Evolutionary conservation across 2,797 vertebrate species (phyloP), one percentile per base, ranked within the genome.

Genomic region (Amblyraja radiata): DNA sequence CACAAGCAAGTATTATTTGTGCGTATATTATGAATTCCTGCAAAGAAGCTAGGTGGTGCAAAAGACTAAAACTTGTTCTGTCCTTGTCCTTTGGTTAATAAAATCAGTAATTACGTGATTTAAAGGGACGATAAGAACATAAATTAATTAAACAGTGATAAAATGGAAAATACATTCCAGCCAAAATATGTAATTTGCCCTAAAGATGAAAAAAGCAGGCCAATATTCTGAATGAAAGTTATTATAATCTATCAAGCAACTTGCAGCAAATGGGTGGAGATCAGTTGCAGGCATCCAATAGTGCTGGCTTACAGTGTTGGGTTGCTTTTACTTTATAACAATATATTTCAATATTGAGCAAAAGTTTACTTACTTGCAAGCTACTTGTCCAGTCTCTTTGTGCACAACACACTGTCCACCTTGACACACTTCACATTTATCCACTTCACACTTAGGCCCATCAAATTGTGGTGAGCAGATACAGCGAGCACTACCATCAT

Each of bases 381-480:
- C 94, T 93, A 99, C 96, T 61, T 98, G 98, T 93, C 96, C 96
- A 0, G 95, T 98, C 63, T 98, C 97, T 95, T 97, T 97, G 94
- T 96, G 97, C 95, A 98, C 95, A 93, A 99, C 96, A 95, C 99
- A 99, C 8, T 97, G 98, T 1, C 98, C 98, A 9, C 98, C 98
- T 0, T 98, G 98, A 94, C 99, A 99, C 54, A 98, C 95, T 90
- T 96, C 84, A 95, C 99, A 99, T 95, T 98, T 99, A 96, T 99
- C 98, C 94, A 97, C 94, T 95, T 99, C 98, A 77, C 99, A 99
- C 95, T 98, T 98, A 93, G 96, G 96, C 77, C 99, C 99, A 95
- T 99, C 99, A 21, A 97, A 99, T 93, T 97, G 96, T 93, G 95
- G 94, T 0, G 98, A 98, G 93, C 99, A 99, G 93, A 99, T 97